Evolutionary conservation across 2,113 vertebrate species (phyloP), one percentile per base, ranked within the genome.

Genomic region (Galbula dea): DNA sequence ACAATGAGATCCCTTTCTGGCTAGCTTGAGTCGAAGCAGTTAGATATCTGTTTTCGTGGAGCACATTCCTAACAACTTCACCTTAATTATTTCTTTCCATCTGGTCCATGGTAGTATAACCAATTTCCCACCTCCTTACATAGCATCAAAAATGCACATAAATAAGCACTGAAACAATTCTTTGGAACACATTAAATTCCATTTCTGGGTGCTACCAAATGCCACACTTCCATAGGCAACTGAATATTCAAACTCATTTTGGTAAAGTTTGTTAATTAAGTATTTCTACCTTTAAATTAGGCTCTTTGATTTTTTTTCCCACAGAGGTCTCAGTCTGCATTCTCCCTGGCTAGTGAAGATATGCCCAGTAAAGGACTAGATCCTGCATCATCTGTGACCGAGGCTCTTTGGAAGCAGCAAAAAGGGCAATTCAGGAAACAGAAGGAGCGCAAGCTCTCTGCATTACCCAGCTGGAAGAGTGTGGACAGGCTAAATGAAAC

Each of bases 401-500:
- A 96, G 68, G 63, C 83, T 41, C 86, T 83, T 32, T 57, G 92
- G 68, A 92, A 83, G 94, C 83, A 97, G 93, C 92, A 59, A 11
- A 95, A 96, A 84, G 97, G 97, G 39, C 98, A 94, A 22, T 43
- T 96, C 45, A 98, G 97, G 79, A 97, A 97, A 57, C 98, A 96
- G 45, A 98, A 98, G 76, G 98, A 98, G 66, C 91, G 45, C 68
- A 98, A 98, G 46, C 96, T 90, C 22, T 91, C 97, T 11, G 97
- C 97, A 2, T 92, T 98, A 68, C 98, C 98, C 68, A 98, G 95
- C 97, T 99, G 99, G 99, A 98, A 98, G 95, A 99, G 98, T 37
- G 82, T 98, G 83, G 99, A 99, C 91, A 97, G 98, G 36, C 97
- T 99, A 97, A 98, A 99, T 63, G 98, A 98, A 96, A 98, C 98